Base-by-base conservation (phyloP, 2,888 invertebrate genomes). In the Stomorhina lunata region DNA sequence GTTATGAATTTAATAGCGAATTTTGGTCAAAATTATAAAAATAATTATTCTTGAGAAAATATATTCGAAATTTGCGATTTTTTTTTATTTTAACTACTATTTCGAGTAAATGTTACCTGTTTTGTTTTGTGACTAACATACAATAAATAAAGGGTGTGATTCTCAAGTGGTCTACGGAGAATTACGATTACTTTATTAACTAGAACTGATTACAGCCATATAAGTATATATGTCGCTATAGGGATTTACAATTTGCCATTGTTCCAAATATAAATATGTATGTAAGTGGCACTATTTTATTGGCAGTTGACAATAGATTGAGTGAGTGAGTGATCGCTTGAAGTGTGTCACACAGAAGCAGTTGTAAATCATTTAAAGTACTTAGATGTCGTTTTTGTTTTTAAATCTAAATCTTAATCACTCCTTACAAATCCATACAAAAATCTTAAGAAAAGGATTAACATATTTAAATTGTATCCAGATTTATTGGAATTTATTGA, bases 321-420 rank as follows among this genome's bases (percentile, higher is more conserved):
- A n/a, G n/a, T n/a, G n/a, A n/a, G n/a, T n/a, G n/a, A n/a, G n/a
- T n/a, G n/a, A n/a, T n/a, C n/a, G 7, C 4, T 40, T 25, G 25
- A 27, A 59, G 34, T 25, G 71, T 71, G 45, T 57, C 45, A 57
- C 43, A 37, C 37, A 32, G 32, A 32, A 59, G 59, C 59, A 17
- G 25, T 43, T 65, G 34, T 57, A 57, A 65, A 66, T 72, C 48
- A 72, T 61, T 50, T 72, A 6, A 61, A 50, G 4, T 55, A 12
- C 4, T 15, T 55, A 45, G 1, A 2, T 22, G 34, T 9, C 29
- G 15, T 29, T 57, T 9, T 57, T 34, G 12, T 25, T 37, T 55
- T 5, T 17, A 37, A 37, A 10, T 22, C 4, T 22, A 43, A 57
- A 57, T 57, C n/a, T 17, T 6, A 61, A 37, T 9, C 29, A 59